These are phyloP conservation scores for Drosophila paulistorum DNA, from an alignment of 1,140 invertebrate species.

Conservation along the genomic window DNA sequence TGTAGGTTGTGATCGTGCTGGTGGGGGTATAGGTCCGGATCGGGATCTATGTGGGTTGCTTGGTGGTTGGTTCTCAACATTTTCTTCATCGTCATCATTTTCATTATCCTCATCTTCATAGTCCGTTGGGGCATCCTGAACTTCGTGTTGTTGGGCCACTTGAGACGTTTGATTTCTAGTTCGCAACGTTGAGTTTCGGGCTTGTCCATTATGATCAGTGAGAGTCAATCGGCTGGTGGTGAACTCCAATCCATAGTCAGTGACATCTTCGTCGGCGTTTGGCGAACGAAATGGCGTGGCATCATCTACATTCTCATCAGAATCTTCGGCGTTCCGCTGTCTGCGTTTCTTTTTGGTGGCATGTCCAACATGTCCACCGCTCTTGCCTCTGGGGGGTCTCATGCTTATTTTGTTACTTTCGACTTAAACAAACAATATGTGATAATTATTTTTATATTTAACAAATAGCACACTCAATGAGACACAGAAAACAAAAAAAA, in stretches of 20 bases:
- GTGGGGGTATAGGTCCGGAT: not conserved
- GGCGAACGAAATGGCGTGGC: conserved; percentile 40
- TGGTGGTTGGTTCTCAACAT: conserved; percentile 37
- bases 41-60: not conserved
- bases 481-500: not conserved
- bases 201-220: conserved; percentile 3
- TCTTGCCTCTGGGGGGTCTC: not conserved
- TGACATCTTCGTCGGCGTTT: conserved; percentile 22
- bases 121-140: not conserved
- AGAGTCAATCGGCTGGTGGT: conserved; percentile 47
- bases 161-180: not conserved
- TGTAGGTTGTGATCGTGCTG: no score
- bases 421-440: not conserved
- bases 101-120: conserved; percentile 34
- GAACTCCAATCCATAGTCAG: conserved; percentile 68
- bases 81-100: conserved; percentile 6
- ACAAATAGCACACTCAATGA: not conserved
- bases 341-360: not conserved
- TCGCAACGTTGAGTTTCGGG: conserved; percentile 43
- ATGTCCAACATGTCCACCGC: not conserved
- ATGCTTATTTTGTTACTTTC: not conserved
- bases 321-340: not conserved
- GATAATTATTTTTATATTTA: not conserved
- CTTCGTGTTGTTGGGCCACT: not conserved
- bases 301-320: conserved; percentile 15